Percentiles rank a stretch among this genome's conserved stretches.
Evolutionary conservation across 2,888 invertebrate genomes (phyloP).

Genomic region (Hofmannophila pseudospretella): DNA sequence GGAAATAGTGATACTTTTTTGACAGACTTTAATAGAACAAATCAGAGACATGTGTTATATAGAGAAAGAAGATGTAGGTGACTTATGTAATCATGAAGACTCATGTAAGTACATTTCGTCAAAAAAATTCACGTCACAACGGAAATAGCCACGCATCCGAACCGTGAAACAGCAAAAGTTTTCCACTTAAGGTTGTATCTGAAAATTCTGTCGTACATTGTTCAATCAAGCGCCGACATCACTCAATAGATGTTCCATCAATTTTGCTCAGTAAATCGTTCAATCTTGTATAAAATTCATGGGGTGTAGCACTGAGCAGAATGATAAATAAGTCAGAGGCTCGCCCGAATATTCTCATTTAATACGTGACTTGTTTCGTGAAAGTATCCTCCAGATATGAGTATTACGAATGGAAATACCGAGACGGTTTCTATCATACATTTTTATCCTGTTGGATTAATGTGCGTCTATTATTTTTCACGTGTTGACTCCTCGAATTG

Average conservation of each 20-base stretch:
- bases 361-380: constrained; percentile 75
- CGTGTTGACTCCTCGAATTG: constrained; percentile 9
- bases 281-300: constrained; percentile 78
- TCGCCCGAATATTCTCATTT: constrained; percentile 77
- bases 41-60: no score
- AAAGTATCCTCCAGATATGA: constrained; percentile 65
- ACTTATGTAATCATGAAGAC: no score
- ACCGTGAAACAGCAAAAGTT: constrained; percentile 11
- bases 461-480: constrained; percentile 27
- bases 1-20: no score
- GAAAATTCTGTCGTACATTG: constrained; percentile 30
- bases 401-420: constrained; percentile 60
- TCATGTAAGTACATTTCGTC: no score
- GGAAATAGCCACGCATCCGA: constrained; percentile 3
- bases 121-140: no score
- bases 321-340: constrained; percentile 76
- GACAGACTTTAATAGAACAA: no score
- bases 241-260: constrained; percentile 74
- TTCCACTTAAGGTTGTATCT: constrained; percentile 12
- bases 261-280: constrained; percentile 75
- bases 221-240: constrained; percentile 65
- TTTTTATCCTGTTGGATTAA: constrained; percentile 46
- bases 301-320: constrained; percentile 71
- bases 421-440: constrained; percentile 60
- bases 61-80: no score